phyloP scores from a whole-genome alignment of 2,888 invertebrate genomes.

The Drosophila mayaguana region DNA sequence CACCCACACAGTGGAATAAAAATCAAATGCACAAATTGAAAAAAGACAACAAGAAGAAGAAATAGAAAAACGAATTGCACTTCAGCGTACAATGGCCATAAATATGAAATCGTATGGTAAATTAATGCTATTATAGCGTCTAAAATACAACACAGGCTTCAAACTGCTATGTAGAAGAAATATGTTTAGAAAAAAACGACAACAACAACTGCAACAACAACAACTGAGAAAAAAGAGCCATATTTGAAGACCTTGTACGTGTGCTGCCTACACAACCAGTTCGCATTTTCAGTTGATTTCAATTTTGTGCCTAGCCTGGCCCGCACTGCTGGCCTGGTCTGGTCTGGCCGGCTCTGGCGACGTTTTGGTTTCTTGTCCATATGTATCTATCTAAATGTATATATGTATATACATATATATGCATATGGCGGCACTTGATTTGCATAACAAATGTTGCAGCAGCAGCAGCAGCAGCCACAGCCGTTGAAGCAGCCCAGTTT shows the following conservation, averaged over 20 bases:
- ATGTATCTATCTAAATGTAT: slow-evolving; percentile 9
- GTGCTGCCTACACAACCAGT: slow-evolving; percentile 83
- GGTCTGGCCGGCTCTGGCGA: slow-evolving; percentile 57
- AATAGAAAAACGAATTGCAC: slow-evolving; percentile 50
- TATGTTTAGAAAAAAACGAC: slow-evolving; percentile 68
- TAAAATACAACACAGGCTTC: slow-evolving; percentile 59
- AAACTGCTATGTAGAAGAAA: slow-evolving; percentile 65
- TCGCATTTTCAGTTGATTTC: slow-evolving; percentile 71
- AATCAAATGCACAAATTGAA: slow-evolving; percentile 57
- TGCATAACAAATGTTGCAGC: slow-evolving; percentile 76
- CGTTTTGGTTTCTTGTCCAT: slow-evolving; percentile 60
- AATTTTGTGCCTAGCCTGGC: slow-evolving; percentile 56
- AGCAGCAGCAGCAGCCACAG: slow-evolving; percentile 33
- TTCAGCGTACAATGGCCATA: slow-evolving; percentile 74
- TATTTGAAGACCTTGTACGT: slow-evolving; percentile 84
- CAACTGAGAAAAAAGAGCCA: slow-evolving; percentile 65
- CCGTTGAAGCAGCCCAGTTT: slow-evolving; percentile 35
- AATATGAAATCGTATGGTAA: slow-evolving; percentile 80
- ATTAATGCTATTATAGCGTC: slow-evolving; percentile 79
- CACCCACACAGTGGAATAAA: slow-evolving; percentile 59
- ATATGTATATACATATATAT: slow-evolving; percentile 29
- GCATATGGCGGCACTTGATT: slow-evolving; percentile 74
- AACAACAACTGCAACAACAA: slow-evolving; percentile 25
- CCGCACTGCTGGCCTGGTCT: slow-evolving; percentile 30
- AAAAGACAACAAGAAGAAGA: slow-evolving; percentile 17